phyloP scores from a whole-genome alignment of 2,797 vertebrate genomes.

The Arnoldichthys spilopterus region DNA sequence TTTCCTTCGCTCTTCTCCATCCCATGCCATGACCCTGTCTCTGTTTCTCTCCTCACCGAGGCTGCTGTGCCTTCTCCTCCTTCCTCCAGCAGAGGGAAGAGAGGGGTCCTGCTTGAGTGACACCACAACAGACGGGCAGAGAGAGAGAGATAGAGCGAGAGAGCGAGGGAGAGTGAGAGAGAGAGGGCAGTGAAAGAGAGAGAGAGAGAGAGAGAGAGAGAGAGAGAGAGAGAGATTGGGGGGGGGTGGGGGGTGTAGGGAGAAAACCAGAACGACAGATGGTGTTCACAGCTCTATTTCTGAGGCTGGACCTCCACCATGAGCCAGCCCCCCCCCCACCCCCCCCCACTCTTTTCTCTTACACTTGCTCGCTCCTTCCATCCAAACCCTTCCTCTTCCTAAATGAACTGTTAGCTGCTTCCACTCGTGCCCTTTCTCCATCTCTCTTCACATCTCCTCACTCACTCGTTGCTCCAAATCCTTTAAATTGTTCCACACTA shows the following conservation, averaged over 20 bases:
- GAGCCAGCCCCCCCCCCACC: conserved; percentile 70
- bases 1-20: background rate
- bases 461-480: conserved; percentile 47
- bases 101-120: conserved; percentile 66
- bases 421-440: conserved; percentile 52
- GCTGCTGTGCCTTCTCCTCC: conserved; percentile 15
- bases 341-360: conserved; percentile 35
- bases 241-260: conserved; percentile 81
- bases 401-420: conserved; percentile 46
- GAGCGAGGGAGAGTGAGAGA: conserved; percentile 38
- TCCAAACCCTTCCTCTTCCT: conserved; percentile 51
- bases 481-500: conserved; percentile 53
- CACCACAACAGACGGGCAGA: conserved; percentile 81
- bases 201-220: conserved; percentile 49
- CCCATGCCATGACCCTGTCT: conserved; percentile 13
- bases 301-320: conserved; percentile 85
- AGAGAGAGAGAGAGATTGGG: conserved; percentile 79
- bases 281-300: conserved; percentile 90
- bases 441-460: conserved; percentile 58
- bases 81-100: conserved; percentile 37
- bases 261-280: conserved; percentile 85
- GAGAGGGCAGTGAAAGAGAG: conserved; percentile 65
- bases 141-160: conserved; percentile 68
- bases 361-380: conserved; percentile 43
- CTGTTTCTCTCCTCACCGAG: background rate